These are phyloP conservation scores for Phthorimaea operculella DNA, from an alignment of 1,140 invertebrate species.

Conservation along the genomic window DNA sequence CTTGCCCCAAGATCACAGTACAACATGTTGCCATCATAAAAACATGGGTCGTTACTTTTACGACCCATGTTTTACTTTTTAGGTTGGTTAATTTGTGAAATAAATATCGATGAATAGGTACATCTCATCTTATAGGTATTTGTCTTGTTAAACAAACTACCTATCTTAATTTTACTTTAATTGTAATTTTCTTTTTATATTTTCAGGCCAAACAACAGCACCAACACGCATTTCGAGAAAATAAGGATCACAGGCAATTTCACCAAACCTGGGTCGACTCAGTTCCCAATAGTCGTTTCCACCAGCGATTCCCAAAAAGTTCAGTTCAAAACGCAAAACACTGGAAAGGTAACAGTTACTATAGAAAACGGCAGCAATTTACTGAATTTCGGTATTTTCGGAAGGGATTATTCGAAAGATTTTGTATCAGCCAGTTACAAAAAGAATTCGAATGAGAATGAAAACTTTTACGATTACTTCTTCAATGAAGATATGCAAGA, in stretches of 20 bases:
- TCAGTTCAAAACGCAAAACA: constrained; percentile 20
- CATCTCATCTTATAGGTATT: no score
- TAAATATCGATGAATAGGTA: no score
- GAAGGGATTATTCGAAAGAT: constrained; percentile 40
- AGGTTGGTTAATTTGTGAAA: no score
- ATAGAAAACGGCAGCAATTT: constrained; percentile 24
- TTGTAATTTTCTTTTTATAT: no score
- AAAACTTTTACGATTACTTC: constrained; percentile 31
- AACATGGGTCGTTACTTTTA: no score
- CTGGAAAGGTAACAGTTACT: constrained; percentile 22
- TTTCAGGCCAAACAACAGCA: constrained; percentile 33
- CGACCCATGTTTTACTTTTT: no score
- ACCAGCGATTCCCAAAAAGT: constrained; percentile 22
- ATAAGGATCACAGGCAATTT: constrained; percentile 40
- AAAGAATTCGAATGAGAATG: constrained; percentile 7
- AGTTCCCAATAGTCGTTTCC: constrained; percentile 39
- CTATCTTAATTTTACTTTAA: no score
- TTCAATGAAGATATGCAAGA: constrained; percentile 42
- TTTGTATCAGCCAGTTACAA: constrained; percentile 7
- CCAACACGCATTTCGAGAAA: constrained; percentile 35
- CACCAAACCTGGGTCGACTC: constrained; percentile 24
- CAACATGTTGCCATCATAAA: no score
- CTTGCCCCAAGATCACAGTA: no score
- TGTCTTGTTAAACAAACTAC: no score
- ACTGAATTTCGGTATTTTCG: constrained; percentile 40